phyloP scores from a whole-genome alignment of 2,888 invertebrate genomes.

The Trachelus stipa region DNA sequence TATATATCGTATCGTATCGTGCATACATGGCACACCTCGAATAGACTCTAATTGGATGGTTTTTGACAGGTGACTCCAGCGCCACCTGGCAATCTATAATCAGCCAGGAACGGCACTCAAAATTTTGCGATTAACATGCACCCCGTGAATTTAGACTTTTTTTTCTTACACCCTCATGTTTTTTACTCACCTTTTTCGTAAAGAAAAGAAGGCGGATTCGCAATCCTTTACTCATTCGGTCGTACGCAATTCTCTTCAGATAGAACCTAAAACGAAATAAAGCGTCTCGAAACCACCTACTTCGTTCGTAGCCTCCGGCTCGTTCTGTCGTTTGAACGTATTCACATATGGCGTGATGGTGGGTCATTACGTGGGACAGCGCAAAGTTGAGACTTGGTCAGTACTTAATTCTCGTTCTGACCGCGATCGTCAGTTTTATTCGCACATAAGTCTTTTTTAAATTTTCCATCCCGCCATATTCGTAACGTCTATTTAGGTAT shows the following conservation, averaged over 20 bases:
- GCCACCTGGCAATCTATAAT: not conserved
- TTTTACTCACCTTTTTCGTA: not conserved
- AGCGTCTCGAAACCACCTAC: not conserved
- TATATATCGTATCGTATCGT: not conserved
- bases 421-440: not conserved
- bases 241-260: not conserved
- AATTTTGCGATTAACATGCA: not conserved
- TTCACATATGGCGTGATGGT: slow-evolving; percentile 4
- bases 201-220: not conserved
- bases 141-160: not conserved
- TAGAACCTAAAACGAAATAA: not conserved
- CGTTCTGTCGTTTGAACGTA: not conserved
- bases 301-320: not conserved
- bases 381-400: slow-evolving; percentile 1
- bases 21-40: not conserved
- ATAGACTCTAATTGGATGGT: not conserved
- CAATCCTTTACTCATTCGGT: not conserved
- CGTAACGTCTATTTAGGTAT: not conserved
- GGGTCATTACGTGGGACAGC: slow-evolving; percentile 12
- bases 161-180: not conserved
- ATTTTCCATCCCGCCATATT: not conserved
- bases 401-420: not conserved
- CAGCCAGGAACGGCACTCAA: not conserved
- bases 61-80: not conserved
- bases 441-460: not conserved